These are phyloP conservation scores for Imbricaverruca yamaguchii DNA, from an alignment of 2,888 invertebrate species.

Conservation along the genomic window DNA sequence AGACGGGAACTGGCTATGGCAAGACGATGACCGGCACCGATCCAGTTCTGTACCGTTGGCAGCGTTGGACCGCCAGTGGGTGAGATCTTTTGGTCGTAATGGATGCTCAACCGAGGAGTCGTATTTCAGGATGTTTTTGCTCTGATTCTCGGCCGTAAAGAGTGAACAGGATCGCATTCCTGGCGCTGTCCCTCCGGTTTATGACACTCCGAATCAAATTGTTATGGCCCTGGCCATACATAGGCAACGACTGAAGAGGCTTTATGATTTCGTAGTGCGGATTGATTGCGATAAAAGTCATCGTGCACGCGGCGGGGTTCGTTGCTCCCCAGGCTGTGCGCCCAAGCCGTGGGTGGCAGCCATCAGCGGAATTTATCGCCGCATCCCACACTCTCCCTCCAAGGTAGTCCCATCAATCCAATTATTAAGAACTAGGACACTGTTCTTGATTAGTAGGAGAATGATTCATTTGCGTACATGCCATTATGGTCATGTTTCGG, in stretches of 20 bases:
- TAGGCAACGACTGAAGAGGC: neutral
- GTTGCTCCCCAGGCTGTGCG: neutral
- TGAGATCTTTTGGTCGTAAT: neutral
- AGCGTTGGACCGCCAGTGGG: too few species aligned
- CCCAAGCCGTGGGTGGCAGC: too few species aligned
- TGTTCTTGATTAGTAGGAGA: too few species aligned
- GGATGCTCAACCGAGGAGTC: neutral
- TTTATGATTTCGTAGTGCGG: constrained; percentile 19
- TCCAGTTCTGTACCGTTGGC: too few species aligned
- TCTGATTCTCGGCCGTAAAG: constrained; percentile 11
- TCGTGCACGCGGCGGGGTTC: neutral
- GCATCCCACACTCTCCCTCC: too few species aligned
- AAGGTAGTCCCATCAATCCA: too few species aligned
- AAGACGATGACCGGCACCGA: too few species aligned
- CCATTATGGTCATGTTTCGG: too few species aligned
- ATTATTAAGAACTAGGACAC: too few species aligned
- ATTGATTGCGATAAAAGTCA: constrained; percentile 11
- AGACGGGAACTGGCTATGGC: too few species aligned
- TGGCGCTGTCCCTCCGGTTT: constrained; percentile 1
- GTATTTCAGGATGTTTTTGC: constrained; percentile 12
- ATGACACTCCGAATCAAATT: constrained; percentile 19
- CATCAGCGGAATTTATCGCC: too few species aligned
- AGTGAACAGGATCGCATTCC: neutral
- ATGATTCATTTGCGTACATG: too few species aligned
- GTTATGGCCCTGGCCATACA: constrained; percentile 8